Evolutionary conservation across 2,888 invertebrate species (phyloP), one percentile per base, ranked within the genome.

Genomic region (Drosophila mulleri): DNA sequence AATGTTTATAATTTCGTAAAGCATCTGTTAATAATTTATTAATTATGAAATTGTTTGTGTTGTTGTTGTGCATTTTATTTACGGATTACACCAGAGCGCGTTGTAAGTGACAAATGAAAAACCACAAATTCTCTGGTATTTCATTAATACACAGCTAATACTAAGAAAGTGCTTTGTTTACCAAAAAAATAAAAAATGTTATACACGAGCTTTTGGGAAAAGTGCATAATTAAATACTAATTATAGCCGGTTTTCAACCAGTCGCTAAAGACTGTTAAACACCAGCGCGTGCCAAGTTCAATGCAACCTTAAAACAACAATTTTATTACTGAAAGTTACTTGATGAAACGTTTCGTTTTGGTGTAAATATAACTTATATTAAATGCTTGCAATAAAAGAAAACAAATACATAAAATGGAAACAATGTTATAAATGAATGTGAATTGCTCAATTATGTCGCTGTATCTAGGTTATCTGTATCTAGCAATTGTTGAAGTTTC

Each of bases 21-120:
- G 20, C 32, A 20, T 29, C 0, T 29, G 3, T 18, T 18, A 9
- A 9, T 6, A 32, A 16, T 48, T 20, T 58, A 8, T 16, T 29
- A 18, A 48, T 12, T 56, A 82, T 82, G 80, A 72, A 67, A 50
- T 41, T 70, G 14, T 9, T 70, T 56, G 54, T 72, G 23, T 48
- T 68, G 16, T 42, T 65, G 39, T 50, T 78, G 47, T 71, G 71
- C 58, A 35, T 72, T 58, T 72, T 70, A 58, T 66, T 63, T 45
- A 75, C 54, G 65, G 50, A 68, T 26, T 61, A 50, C 52, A 53
- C 67, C 52, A 64, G 59, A 52, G 82, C 76, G 47, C 81, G 67
- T 35, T 85, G 85, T 88, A 81, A 85, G 85, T 85, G 72, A 48
- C 29, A 47, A 64, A 44, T 62, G 23, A 6, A 35, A 35, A 23